Conservation (phyloP, 1,140 invertebrate genomes). For the Drosophila nikananu region DNA sequence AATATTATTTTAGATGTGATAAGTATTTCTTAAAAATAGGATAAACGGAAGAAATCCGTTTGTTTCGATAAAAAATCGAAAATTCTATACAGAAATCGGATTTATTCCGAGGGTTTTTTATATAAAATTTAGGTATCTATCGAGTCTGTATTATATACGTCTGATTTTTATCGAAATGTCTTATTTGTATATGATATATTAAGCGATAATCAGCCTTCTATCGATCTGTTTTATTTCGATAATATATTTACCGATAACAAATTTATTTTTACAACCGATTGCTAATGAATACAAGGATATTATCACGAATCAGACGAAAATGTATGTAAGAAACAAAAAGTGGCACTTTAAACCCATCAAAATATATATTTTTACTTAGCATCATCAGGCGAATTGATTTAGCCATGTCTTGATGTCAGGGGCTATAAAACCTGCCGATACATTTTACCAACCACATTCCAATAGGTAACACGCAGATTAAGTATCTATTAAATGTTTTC, state of each 20-base stretch:
- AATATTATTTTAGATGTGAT: background rate
- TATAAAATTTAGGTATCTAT: too few relatives aligned
- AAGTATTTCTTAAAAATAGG: background rate
- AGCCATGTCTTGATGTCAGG: too few relatives aligned
- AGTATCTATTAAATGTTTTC: background rate
- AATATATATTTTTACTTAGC: background rate
- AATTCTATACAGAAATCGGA: background rate
- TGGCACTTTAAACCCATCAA: background rate
- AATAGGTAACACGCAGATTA: background rate
- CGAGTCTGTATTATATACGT: too few relatives aligned
- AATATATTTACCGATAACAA: background rate
- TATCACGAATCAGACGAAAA: background rate
- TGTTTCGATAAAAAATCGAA: background rate
- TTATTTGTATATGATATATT: too few relatives aligned
- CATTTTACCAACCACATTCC: background rate
- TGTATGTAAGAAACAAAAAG: too few relatives aligned
- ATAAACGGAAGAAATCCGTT: fast-evolving
- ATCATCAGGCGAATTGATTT: background rate
- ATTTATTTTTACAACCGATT: background rate
- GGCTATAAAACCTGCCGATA: too few relatives aligned
- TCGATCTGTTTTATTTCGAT: too few relatives aligned
- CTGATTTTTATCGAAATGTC: background rate
- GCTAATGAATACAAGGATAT: too few relatives aligned
- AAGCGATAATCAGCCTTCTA: too few relatives aligned
- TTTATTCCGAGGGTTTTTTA: background rate